A percentile compares a stretch with the other conserved stretches of the same genome.
Evolutionary conservation across 2,113 vertebrate species (phyloP).

Genomic region (Acanthisitta chloris): DNA sequence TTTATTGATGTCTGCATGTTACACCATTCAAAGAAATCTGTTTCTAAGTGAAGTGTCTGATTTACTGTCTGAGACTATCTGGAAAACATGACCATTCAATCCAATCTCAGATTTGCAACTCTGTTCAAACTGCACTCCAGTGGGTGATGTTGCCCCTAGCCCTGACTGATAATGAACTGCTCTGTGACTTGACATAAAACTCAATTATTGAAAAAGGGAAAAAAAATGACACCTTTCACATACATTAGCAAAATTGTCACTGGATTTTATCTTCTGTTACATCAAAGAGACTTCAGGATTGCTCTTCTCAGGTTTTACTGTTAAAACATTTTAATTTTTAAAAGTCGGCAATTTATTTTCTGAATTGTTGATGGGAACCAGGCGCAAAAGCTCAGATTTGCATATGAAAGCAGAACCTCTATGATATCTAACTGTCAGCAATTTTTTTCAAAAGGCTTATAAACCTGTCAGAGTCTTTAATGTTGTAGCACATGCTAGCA

Average conservation of each 20-base stretch:
- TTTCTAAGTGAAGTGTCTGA: constrained; percentile 69
- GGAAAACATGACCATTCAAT: constrained; percentile 75
- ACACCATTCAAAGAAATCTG: constrained; percentile 68
- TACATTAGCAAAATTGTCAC: constrained; percentile 43
- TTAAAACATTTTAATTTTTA: constrained; percentile 69
- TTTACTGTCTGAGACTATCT: constrained; percentile 62
- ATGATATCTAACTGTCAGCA: constrained; percentile 55
- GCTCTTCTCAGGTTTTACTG: constrained; percentile 61
- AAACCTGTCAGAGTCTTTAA: constrained; percentile 58
- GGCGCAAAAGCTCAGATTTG: constrained; percentile 37
- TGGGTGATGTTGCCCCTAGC: constrained; percentile 25
- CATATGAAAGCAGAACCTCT: constrained; percentile 66
- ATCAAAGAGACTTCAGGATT: constrained; percentile 49
- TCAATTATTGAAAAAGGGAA: constrained; percentile 56
- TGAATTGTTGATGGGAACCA: constrained; percentile 39
- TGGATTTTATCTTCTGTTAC: constrained; percentile 49
- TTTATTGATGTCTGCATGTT: constrained; percentile 72
- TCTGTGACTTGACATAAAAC: constrained; percentile 70
- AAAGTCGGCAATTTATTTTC: constrained; percentile 41
- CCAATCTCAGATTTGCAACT: constrained; percentile 67
- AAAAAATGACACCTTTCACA: not conserved
- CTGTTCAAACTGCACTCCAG: constrained; percentile 42
- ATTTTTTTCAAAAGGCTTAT: constrained; percentile 4
- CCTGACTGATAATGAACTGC: constrained; percentile 34
- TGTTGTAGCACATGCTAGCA: not conserved